phyloP scores from a whole-genome alignment of 2,797 vertebrate species.

The Cyprinella venusta region DNA sequence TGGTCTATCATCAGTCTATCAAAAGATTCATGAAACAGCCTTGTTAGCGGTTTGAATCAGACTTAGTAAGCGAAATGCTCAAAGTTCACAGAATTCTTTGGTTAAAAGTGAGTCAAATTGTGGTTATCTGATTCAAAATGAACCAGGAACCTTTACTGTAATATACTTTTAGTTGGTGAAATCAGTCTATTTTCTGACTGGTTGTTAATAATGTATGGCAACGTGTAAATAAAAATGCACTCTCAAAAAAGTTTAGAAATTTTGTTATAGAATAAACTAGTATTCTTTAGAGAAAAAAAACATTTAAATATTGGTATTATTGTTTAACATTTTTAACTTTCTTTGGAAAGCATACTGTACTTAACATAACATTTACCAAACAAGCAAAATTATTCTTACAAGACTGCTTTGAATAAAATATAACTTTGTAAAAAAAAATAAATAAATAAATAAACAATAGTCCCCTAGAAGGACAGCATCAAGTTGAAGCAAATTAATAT shows the following conservation, averaged over 20 bases:
- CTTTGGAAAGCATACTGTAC: background rate
- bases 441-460: background rate
- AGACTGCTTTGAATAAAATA: background rate
- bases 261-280: too few relatives aligned
- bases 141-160: background rate
- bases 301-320: background rate
- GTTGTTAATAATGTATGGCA: background rate
- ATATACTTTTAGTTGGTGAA: background rate
- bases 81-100: background rate
- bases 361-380: background rate
- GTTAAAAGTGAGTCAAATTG: background rate
- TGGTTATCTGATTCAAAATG: background rate
- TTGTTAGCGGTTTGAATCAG: background rate
- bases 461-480: background rate
- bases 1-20: background rate
- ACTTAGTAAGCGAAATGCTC: background rate
- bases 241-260: background rate
- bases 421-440: background rate
- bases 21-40: background rate
- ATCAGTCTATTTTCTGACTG: background rate
- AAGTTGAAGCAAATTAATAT: background rate
- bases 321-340: background rate
- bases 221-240: background rate
- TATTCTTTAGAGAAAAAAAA: too few relatives aligned
- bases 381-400: background rate